phyloP scores from a whole-genome alignment of 2,797 vertebrate species.

The Poecile montanus region DNA sequence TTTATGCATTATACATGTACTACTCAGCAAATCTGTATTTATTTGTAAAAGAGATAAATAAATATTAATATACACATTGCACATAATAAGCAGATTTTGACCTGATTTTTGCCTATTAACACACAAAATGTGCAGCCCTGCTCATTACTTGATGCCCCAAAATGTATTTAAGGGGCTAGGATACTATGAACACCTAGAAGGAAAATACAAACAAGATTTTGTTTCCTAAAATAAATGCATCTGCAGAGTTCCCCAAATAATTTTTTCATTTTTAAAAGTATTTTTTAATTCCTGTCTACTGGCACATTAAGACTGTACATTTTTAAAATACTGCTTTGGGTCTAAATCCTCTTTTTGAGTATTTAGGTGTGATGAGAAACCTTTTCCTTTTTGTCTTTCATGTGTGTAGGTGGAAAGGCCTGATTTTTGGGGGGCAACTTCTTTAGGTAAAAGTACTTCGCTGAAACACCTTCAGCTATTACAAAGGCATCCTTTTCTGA shows the following conservation, averaged over 20 bases:
- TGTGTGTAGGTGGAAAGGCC: not conserved
- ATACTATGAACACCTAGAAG: not conserved
- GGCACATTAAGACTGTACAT: not conserved
- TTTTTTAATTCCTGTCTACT: not conserved
- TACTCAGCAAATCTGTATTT: conserved; percentile 72
- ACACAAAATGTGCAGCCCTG: conserved; percentile 28
- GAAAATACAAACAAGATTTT: not conserved
- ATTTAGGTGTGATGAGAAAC: not conserved
- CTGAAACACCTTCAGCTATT: not conserved
- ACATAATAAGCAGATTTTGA: conserved; percentile 47
- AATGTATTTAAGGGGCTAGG: not conserved
- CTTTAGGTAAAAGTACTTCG: not conserved
- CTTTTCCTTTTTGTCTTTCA: not conserved
- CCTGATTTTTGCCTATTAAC: conserved; percentile 27
- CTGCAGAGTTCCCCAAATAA: not conserved
- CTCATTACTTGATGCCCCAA: not conserved
- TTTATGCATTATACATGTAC: conserved; percentile 59
- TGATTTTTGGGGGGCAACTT: not conserved
- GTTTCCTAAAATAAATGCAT: not conserved
- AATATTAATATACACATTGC: conserved; percentile 60
- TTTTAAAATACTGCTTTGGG: not conserved
- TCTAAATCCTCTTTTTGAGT: not conserved
- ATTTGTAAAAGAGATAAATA: conserved; percentile 61
- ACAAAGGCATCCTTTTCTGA: not conserved
- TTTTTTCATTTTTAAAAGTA: not conserved